These are phyloP conservation scores for Mixornis gularis DNA, from an alignment of 2,113 vertebrate species.

Conservation along the genomic window DNA sequence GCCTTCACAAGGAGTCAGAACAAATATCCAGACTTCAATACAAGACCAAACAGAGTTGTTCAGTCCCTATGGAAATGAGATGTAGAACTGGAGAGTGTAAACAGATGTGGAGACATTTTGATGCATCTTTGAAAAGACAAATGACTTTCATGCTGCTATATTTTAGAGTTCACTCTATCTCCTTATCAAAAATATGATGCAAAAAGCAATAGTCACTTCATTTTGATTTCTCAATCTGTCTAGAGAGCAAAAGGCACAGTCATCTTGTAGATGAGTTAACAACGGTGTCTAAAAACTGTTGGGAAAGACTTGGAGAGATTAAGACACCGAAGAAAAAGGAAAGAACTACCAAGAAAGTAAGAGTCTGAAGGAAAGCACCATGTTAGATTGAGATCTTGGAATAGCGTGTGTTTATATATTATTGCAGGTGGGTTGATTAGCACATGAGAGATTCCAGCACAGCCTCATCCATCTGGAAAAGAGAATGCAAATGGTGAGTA, in stretches of 20 bases:
- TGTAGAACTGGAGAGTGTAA: slow-evolving; percentile 42
- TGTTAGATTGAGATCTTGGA: background rate
- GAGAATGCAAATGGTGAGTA: background rate
- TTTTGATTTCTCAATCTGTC: slow-evolving; percentile 34
- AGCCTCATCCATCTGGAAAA: background rate
- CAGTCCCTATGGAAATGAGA: slow-evolving; percentile 22
- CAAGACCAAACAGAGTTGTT: background rate
- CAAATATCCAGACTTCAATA: slow-evolving; percentile 35
- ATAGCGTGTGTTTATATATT: background rate
- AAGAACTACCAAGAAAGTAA: background rate
- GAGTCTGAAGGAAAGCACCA: background rate
- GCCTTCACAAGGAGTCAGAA: slow-evolving; percentile 48
- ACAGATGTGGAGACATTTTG: slow-evolving; percentile 40
- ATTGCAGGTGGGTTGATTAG: background rate
- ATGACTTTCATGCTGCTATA: background rate
- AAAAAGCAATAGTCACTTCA: slow-evolving; percentile 18
- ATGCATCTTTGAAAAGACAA: slow-evolving; percentile 31
- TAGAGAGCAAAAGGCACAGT: background rate
- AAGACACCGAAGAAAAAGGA: background rate
- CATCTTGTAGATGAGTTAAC: background rate
- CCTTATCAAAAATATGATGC: slow-evolving; percentile 7
- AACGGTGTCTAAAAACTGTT: background rate
- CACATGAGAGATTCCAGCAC: background rate
- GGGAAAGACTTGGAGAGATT: background rate
- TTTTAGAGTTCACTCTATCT: slow-evolving; percentile 15